Base-by-base conservation (phyloP, 2,888 invertebrate genomes). In the Tuberolachnus salignus region DNA sequence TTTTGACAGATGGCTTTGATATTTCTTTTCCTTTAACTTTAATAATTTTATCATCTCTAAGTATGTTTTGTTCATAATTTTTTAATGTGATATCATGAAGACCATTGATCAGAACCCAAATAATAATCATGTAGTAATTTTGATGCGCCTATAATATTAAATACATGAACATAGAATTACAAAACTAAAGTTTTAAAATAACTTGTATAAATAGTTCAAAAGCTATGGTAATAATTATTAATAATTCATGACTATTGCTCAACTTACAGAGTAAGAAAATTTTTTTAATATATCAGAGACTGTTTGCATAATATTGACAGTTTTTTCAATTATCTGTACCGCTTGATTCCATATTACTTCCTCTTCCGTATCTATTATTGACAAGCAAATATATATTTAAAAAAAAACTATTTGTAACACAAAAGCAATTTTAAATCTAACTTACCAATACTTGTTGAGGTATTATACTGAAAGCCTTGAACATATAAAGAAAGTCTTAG, bases 61-160 rank as follows among this genome's bases (percentile, higher is more conserved):
- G 83, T 13, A 83, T 80, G n/a, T 82, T 82, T 23, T 82, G 80
- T 84, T 85, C 82, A 66, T 91, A 92, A 0, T 92, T 89, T 0
- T 88, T 88, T 0, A 90, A 91, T 74, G 94, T 87, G 81, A 94
- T 93, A 81, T 92, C 92, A 85, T 96, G 95, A 23, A 97, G 88
- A 0, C 96, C 96, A 72, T 92, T 92, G 23, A 95, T 89, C 73
- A 96, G 86, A 74, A 95, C 88, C 95, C 96, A 96, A 0, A 93
- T 91, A 11, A 94, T 95, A 83, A 95, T 91, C 86, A 95, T 89
- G 81, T 95, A 88, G 85, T 95, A 92, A 86, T 97, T 97, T 87
- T 96, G 95, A 83, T 94, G 91, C 66, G 94, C 90, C 91, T 94
- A 86, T 21, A 80, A 63, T n/a, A 53, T 53, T 8, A 53, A 14